Evolutionary conservation across 2,888 invertebrate species (phyloP).

Genomic region (Drosophila recens): DNA sequence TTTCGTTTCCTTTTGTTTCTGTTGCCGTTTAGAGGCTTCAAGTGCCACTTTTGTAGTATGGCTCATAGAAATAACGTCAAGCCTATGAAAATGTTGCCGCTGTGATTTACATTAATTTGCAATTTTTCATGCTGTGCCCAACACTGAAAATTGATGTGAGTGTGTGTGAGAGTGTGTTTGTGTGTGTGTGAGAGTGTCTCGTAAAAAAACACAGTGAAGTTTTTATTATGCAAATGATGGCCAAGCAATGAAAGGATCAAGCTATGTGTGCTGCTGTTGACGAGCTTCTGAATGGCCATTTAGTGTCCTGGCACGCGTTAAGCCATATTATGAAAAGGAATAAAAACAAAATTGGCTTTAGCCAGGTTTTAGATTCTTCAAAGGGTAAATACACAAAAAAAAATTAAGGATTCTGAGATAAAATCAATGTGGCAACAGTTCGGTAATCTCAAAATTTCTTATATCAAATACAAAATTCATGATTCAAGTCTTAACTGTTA

Average conservation of each 20-base stretch:
- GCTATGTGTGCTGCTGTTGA: conserved; percentile 33
- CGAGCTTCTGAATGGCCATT: conserved; percentile 32
- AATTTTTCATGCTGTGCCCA: conserved; percentile 82
- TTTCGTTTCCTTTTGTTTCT: not conserved
- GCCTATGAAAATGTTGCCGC: conserved; percentile 53
- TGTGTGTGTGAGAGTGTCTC: conserved; percentile 36
- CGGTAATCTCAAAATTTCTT: too few relatives aligned
- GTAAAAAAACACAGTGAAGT: conserved; percentile 72
- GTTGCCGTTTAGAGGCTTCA: conserved; percentile 55
- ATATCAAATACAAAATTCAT: too few relatives aligned
- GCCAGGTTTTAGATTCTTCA: conserved; percentile 50
- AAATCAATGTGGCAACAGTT: too few relatives aligned
- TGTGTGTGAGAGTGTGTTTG: conserved; percentile 19
- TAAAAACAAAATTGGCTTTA: conserved; percentile 30
- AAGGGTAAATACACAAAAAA: conserved; percentile 39
- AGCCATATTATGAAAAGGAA: conserved; percentile 38
- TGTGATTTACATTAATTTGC: conserved; percentile 84
- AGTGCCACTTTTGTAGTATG: conserved; percentile 68
- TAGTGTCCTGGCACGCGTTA: conserved; percentile 54
- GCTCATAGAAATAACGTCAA: conserved; percentile 69
- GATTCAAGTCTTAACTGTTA: too few relatives aligned
- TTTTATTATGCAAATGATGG: conserved; percentile 82
- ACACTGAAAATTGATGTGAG: conserved; percentile 67
- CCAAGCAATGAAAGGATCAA: conserved; percentile 67
- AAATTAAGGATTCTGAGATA: too few relatives aligned